Evolutionary conservation across 92 coral and sea anemone genomes (phyloP).

Genomic region (Palythoa caribaeorum): DNA sequence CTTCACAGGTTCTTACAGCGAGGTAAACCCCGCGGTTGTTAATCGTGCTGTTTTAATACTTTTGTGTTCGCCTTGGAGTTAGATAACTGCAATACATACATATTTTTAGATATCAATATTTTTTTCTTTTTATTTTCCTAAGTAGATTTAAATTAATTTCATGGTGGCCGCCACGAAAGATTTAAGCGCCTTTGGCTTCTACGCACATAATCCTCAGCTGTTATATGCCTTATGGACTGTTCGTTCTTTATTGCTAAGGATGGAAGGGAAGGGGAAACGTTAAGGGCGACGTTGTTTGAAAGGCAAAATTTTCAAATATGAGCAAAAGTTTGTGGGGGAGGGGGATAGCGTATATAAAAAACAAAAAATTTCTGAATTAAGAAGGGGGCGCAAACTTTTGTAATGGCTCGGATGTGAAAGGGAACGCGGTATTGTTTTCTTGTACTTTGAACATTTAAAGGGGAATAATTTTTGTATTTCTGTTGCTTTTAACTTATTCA

Average conservation of each 20-base stretch:
- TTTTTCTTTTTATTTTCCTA: not conserved
- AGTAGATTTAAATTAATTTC: not conserved
- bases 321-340: not conserved
- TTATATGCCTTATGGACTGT: not conserved
- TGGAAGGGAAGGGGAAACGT: not conserved
- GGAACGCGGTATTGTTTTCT: constrained; percentile 12
- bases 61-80: constrained; percentile 14
- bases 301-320: not conserved
- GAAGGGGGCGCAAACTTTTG: not conserved
- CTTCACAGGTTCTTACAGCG: too few relatives aligned
- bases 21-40: constrained; percentile 3
- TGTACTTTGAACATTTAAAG: not conserved
- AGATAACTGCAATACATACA: constrained; percentile 17
- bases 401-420: constrained; percentile 7
- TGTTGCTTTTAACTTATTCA: constrained; percentile 15
- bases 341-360: not conserved
- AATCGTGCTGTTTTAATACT: constrained; percentile 5
- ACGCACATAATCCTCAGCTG: not conserved
- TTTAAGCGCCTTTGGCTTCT: not conserved
- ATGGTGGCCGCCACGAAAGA: not conserved
- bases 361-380: not conserved
- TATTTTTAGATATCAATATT: not conserved
- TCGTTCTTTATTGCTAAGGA: not conserved
- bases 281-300: not conserved
- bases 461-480: constrained; percentile 14